phyloP scores from a whole-genome alignment of 1,140 invertebrate species.

The Lepidotrigona ventralis region DNA sequence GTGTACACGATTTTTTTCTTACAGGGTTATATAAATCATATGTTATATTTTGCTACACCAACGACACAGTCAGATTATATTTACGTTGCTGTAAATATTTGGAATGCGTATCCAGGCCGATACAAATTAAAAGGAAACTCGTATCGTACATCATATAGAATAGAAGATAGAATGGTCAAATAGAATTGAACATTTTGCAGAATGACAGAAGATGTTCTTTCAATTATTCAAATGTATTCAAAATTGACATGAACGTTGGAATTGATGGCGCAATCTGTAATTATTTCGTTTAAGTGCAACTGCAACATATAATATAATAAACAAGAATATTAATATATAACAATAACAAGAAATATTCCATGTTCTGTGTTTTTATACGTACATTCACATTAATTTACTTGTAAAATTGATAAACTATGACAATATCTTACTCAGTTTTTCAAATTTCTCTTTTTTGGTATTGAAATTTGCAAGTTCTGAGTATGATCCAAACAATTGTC shows the following conservation, averaged over 20 bases:
- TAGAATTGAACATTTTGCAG: slow-evolving; percentile 8
- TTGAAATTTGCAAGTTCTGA: not conserved
- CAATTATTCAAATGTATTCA: not conserved
- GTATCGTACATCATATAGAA: slow-evolving; percentile 20
- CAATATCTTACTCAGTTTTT: not conserved
- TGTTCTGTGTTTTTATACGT: not conserved
- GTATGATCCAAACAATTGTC: not conserved
- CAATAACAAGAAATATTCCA: too few relatives aligned
- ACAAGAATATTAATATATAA: not conserved
- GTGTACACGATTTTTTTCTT: slow-evolving; percentile 57
- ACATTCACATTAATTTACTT: not conserved
- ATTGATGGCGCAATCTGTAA: slow-evolving; percentile 21
- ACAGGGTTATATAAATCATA: slow-evolving; percentile 50
- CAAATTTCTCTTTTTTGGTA: not conserved
- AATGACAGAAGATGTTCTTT: not conserved
- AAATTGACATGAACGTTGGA: slow-evolving; percentile 4
- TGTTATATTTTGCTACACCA: slow-evolving; percentile 45
- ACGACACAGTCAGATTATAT: slow-evolving; percentile 33
- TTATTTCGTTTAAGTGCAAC: not conserved
- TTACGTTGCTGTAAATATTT: slow-evolving; percentile 55
- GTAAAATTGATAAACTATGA: not conserved
- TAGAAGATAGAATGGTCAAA: slow-evolving; percentile 33
- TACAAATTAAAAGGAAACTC: slow-evolving; percentile 8
- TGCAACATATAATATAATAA: not conserved
- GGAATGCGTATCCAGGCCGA: slow-evolving; percentile 28